phyloP scores from a whole-genome alignment of 2,888 invertebrate species.

The Drosophila acutilabella region DNA sequence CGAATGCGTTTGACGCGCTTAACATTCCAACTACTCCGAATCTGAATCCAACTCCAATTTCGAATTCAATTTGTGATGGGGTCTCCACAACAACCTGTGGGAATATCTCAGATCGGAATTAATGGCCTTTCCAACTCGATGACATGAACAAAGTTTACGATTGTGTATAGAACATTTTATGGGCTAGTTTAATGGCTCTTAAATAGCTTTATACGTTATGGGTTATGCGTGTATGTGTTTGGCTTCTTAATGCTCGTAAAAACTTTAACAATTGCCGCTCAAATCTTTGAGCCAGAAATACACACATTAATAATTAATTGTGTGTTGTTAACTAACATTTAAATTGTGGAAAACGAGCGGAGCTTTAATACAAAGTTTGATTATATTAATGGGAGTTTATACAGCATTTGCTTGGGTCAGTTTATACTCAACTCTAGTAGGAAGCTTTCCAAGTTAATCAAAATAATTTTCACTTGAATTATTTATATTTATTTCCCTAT shows the following conservation, averaged over 20 bases:
- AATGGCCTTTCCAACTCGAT: constrained; percentile 18
- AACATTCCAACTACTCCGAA: constrained; percentile 41
- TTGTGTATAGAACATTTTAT: constrained; percentile 53
- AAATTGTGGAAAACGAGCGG: neutral
- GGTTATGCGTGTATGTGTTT: neutral
- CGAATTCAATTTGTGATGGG: constrained; percentile 21
- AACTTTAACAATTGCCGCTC: constrained; percentile 27
- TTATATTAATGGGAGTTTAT: no score
- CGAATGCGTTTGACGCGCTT: constrained; percentile 69
- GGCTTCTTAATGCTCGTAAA: constrained; percentile 54
- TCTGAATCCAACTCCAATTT: constrained; percentile 7
- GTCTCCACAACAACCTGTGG: constrained; percentile 39
- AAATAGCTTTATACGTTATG: constrained; percentile 64
- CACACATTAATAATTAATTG: constrained; percentile 6
- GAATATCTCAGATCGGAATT: constrained; percentile 25
- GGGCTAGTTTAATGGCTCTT: constrained; percentile 51
- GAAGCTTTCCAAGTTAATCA: no score
- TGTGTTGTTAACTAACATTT: neutral
- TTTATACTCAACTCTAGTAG: no score
- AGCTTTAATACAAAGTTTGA: no score
- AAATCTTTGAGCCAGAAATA: neutral
- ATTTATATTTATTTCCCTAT: no score
- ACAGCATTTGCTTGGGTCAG: no score
- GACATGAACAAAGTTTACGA: constrained; percentile 27
- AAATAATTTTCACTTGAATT: no score